Conservation (phyloP, 2,113 vertebrate species). For the Ochotona curzoniae region DNA sequence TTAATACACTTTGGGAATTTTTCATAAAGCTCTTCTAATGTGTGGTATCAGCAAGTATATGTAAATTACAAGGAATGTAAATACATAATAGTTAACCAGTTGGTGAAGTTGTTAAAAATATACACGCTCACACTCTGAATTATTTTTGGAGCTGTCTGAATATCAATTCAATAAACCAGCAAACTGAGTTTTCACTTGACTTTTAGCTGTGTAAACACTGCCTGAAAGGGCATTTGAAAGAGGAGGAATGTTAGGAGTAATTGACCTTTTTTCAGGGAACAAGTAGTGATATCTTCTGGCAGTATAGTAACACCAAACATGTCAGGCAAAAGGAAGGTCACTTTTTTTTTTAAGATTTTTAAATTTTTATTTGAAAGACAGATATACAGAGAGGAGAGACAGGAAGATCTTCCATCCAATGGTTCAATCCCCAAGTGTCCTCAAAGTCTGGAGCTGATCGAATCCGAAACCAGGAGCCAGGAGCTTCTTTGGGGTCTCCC, state of each 20-base stretch:
- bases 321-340: conserved; percentile 56
- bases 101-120: not conserved
- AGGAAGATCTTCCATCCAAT: no score
- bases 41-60: not conserved
- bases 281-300: conserved; percentile 45
- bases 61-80: not conserved
- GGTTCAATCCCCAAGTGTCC: no score
- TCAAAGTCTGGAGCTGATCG: no score
- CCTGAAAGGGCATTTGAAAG: conserved; percentile 60
- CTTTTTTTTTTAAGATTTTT: conserved; percentile 26
- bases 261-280: conserved; percentile 47
- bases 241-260: conserved; percentile 25
- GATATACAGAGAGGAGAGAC: no score
- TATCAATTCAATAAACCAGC: conserved; percentile 31
- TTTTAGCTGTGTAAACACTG: conserved; percentile 53
- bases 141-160: not conserved
- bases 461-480: no score
- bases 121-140: not conserved
- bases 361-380: no score
- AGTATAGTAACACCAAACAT: conserved; percentile 56
- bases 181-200: conserved; percentile 53
- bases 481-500: no score
- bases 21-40: not conserved
- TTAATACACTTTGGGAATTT: not conserved
- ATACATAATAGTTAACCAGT: not conserved